These are phyloP conservation scores for Limnephilus marmoratus DNA, from an alignment of 2,888 invertebrate species.

Conservation along the genomic window DNA sequence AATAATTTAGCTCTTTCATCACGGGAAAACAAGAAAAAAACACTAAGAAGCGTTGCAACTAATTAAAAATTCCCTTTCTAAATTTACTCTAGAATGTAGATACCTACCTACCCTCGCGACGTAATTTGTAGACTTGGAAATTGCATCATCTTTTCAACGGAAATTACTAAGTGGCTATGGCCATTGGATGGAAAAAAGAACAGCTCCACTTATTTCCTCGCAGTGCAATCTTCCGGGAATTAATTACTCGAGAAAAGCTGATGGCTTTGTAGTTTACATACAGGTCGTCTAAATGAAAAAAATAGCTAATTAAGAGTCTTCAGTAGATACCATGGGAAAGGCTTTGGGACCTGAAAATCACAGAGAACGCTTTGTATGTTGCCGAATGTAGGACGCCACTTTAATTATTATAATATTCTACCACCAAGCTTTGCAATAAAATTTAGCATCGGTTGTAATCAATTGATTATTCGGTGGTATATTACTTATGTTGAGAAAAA, in stretches of 20 bases:
- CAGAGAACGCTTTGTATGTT: neutral
- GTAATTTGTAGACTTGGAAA: neutral
- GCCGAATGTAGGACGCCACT: neutral
- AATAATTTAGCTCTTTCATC: no score
- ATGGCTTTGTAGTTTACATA: neutral
- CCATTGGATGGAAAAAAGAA: neutral
- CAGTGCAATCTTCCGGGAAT: neutral
- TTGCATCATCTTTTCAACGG: neutral
- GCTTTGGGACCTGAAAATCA: neutral
- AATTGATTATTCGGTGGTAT: no score
- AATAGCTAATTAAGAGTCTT: neutral
- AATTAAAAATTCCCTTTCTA: neutral
- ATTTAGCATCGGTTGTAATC: no score
- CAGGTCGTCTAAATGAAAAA: neutral
- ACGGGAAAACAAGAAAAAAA: neutral
- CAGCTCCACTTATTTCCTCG: neutral
- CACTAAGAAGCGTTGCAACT: neutral
- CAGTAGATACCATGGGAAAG: neutral
- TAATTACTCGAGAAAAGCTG: neutral
- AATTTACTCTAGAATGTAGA: neutral
- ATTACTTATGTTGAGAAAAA: no score
- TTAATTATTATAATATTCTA: neutral
- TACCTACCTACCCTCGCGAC: neutral
- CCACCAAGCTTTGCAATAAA: no score
- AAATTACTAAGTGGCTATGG: neutral